Conservation (phyloP, 2,888 invertebrate species). For the Pogonocherus hispidulus region DNA sequence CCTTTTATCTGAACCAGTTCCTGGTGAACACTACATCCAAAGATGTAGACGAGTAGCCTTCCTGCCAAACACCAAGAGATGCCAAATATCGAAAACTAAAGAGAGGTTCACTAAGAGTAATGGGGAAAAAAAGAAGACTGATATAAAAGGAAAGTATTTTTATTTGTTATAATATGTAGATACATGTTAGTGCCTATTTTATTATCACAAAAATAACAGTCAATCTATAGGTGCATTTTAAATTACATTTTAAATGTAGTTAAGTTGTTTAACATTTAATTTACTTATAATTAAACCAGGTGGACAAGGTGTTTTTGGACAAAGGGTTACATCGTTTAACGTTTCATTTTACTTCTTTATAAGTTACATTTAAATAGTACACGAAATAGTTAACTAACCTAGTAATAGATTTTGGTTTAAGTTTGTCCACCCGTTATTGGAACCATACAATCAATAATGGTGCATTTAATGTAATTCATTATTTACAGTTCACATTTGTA, state of each 20-base stretch:
- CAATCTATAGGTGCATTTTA: conserved; percentile 49
- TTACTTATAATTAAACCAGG: conserved; percentile 23
- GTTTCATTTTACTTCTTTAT: neutral
- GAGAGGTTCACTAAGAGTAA: too few species aligned
- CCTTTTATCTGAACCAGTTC: too few species aligned
- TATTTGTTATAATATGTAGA: conserved; percentile 29
- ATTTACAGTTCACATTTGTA: conserved; percentile 23
- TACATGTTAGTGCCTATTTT: conserved; percentile 41
- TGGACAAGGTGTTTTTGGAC: conserved; percentile 5
- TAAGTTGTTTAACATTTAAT: conserved; percentile 42
- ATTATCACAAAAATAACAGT: conserved; percentile 53
- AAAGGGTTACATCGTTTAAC: neutral
- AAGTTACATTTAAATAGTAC: conserved; percentile 5
- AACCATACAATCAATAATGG: conserved; percentile 31
- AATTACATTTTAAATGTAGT: conserved; percentile 42
- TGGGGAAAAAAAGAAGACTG: neutral
- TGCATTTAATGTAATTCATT: conserved; percentile 22
- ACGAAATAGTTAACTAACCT: conserved; percentile 1
- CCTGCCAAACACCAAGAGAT: too few species aligned
- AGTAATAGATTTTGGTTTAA: neutral
- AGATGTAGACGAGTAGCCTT: too few species aligned
- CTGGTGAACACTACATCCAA: too few species aligned
- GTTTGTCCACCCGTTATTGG: conserved; percentile 25
- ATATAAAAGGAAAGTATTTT: conserved; percentile 27
- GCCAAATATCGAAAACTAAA: neutral